Evolutionary conservation across 1,140 invertebrate species (phyloP), one percentile per base, ranked within the genome.

Genomic region (Magallana ariakensis): DNA sequence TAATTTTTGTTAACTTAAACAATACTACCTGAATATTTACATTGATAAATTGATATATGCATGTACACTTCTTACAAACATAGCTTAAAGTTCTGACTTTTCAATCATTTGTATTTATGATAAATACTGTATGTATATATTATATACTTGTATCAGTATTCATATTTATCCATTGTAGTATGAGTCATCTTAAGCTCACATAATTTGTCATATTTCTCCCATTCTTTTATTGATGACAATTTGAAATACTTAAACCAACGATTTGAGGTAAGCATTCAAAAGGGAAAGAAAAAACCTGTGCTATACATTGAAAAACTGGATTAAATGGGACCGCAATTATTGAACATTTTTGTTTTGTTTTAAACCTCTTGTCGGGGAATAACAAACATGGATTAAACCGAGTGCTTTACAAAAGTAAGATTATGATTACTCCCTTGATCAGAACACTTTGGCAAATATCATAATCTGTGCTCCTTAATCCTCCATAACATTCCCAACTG

Each of bases 361-460:
- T 70, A 70, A 70, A 19, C 66, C 66, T 22, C 66, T 70, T 70
- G 66, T 70, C 19, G 66, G n/a, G 22, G 66, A 26, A 70, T 26
- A 26, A 70, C 19, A 70, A 70, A 70, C 66, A 70, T 9, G 66
- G 66, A 70, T 70, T 70, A 70, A 70, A 70, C 66, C 1, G 9
- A 10, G 66, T 22, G n/a, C 66, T 70, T 70, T 70, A 46, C 66
- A 70, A 70, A 70, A 70, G 66, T 70, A 70, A 70, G 66, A 26
- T 70, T 70, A 70, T 70, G 66, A 70, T 70, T 70, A 33, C 9
- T 70, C 66, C 66, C 66, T 70, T 70, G 66, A 70, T 70, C 66
- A 70, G 22, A 70, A 70, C 19, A 70, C 66, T 22, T 70, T 33
- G 22, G 66, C 19, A 70, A 70, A 70, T 70, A 70, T 10, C 13